Evolutionary conservation across 2,888 invertebrate genomes (phyloP), one percentile per base, ranked within the genome.

Genomic region (Microctonus brassicae): DNA sequence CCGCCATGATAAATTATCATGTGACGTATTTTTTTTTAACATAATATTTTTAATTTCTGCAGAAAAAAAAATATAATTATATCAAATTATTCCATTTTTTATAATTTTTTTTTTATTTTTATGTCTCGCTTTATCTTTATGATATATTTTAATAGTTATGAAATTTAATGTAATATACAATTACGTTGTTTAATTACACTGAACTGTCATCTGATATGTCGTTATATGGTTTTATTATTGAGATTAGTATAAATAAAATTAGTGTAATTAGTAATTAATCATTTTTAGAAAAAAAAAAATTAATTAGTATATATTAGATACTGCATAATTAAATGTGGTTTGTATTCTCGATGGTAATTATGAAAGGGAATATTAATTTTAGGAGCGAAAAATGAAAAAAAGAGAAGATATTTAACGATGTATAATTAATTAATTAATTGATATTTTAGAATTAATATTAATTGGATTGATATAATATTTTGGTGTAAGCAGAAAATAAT

Each of bases 291-390:
- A 47, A 6, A 17, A 47, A 1, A 7, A 6, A 7, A 47, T 4
- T 4, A 13, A 47, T n/a, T 13, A 13, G 11, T n/a, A 11, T 39
- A 39, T 39, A 39, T 36, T 36, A 36, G 36, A 11, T 2, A 10
- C 36, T 11, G 36, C 9, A 36, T 36, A 5, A 36, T 36, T 36
- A 58, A 47, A 75, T 72, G 24, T 9, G 20, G 33, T 29, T 20
- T 10, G 17, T 29, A 34, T 67, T 75, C 71, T 69, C 70, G 75
- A 66, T 75, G 75, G 73, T 73, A 69, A 72, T 60, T 57, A 24
- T 26, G 69, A 68, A 69, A 75, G 69, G 69, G 39, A 47, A 47
- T 2, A 29, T 17, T 69, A 66, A 69, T 60, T 62, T 62, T 67
- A 72, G 20, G 2, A 58, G 39, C 29, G 13, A 20, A 1, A 42